Evolutionary conservation across 92 coral and sea anemone genomes (phyloP).

Genomic region (Zoanthus gigantus): DNA sequence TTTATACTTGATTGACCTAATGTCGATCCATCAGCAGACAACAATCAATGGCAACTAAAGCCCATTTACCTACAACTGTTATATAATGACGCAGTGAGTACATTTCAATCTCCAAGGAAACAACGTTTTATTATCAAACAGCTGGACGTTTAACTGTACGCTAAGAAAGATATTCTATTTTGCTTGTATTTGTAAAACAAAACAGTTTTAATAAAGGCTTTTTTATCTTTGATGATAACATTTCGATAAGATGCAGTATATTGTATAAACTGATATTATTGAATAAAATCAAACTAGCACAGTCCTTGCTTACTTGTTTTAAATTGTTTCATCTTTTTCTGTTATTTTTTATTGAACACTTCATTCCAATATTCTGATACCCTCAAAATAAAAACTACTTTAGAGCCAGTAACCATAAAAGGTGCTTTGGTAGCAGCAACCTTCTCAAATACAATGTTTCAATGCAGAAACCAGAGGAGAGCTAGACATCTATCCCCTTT

Average conservation of each 20-base stretch:
- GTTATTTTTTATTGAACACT: constrained; percentile 8
- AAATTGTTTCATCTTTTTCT: constrained; percentile 15
- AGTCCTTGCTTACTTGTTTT: constrained; percentile 29
- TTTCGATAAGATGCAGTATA: constrained; percentile 22
- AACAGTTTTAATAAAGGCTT: constrained; percentile 6
- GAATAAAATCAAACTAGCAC: constrained; percentile 25
- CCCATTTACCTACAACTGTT: too few species aligned
- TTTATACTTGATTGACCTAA: too few species aligned
- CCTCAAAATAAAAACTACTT: constrained; percentile 3
- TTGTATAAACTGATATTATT: constrained; percentile 6
- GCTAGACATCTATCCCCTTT: constrained; percentile 26
- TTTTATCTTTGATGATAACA: constrained; percentile 19
- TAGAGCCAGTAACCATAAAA: constrained; percentile 21
- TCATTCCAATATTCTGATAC: constrained; percentile 8
- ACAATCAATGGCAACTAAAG: too few species aligned
- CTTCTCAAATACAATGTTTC: constrained; percentile 26
- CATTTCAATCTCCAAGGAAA: not conserved
- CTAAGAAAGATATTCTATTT: not conserved
- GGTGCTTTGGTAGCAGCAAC: constrained; percentile 30
- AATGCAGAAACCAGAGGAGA: constrained; percentile 29
- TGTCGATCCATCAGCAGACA: too few species aligned
- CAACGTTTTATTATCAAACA: not conserved
- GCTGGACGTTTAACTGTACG: not conserved
- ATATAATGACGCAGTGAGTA: too few species aligned
- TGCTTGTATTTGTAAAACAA: constrained; percentile 9